Conservation (phyloP, 2,113 vertebrate species). For the Callithrix jacchus region DNA sequence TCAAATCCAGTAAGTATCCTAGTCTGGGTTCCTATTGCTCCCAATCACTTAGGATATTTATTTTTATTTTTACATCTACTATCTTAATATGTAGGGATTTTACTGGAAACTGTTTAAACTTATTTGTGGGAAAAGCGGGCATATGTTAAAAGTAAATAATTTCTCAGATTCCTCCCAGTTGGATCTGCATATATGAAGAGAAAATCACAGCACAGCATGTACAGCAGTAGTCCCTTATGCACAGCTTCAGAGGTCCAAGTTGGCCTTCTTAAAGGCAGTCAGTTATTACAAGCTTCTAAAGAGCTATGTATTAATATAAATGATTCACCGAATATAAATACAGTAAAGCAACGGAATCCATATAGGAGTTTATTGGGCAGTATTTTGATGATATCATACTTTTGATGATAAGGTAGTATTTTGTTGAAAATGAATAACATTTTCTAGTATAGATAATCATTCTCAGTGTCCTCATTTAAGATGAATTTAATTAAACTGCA, state of each 20-base stretch:
- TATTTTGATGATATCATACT: not conserved
- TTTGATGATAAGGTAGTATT: not conserved
- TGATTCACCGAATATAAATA: not conserved
- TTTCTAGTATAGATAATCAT: not conserved
- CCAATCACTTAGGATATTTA: not conserved
- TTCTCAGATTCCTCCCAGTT: not conserved
- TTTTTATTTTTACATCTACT: slow-evolving; percentile 19
- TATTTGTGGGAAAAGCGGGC: not conserved
- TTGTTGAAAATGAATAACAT: not conserved
- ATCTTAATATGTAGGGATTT: not conserved
- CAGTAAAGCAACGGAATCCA: not conserved
- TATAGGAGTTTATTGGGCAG: not conserved
- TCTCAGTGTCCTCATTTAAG: not conserved
- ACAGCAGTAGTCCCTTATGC: not conserved
- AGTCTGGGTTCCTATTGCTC: not conserved
- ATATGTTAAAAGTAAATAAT: slow-evolving; percentile 34
- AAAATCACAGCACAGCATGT: not conserved
- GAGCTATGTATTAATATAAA: not conserved
- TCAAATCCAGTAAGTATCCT: not conserved
- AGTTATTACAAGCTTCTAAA: not conserved
- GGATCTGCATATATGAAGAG: not conserved
- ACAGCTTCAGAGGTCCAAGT: not conserved
- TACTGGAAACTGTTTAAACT: not conserved
- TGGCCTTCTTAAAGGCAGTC: not conserved
- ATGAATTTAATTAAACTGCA: not conserved